A percentile compares a stretch with the other conserved stretches of the same genome.
These are phyloP conservation scores for Ophioninae sp. DNA, from an alignment of 2,888 invertebrate genomes.

Conservation along the genomic window DNA sequence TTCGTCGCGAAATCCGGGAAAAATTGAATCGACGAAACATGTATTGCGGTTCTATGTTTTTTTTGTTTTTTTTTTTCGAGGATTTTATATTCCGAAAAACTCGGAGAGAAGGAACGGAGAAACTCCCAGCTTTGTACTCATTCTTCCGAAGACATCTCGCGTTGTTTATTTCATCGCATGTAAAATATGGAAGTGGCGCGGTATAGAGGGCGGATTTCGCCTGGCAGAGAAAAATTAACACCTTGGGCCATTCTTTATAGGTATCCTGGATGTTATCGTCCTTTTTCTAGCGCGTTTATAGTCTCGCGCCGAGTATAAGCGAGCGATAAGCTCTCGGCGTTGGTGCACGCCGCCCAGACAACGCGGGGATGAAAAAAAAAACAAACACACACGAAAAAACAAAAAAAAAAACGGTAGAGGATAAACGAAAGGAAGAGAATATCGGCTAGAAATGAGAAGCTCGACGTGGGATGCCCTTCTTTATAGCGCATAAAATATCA, in stretches of 20 bases:
- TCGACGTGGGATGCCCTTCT: constrained; percentile 33
- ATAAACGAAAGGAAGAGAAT: neutral
- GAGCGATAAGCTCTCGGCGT: constrained; percentile 6
- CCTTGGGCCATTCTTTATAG: constrained; percentile 59
- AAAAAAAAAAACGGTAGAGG: neutral
- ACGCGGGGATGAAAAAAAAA: neutral
- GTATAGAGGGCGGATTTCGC: constrained; percentile 9
- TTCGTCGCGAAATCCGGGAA: too few relatives aligned
- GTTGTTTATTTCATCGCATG: neutral
- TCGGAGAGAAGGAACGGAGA: neutral
- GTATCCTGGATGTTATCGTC: constrained; percentile 62
- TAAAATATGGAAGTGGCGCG: neutral
- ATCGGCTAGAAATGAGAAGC: constrained; percentile 29
- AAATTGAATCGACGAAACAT: too few relatives aligned
- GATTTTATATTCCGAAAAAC: too few relatives aligned
- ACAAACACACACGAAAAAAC: constrained; percentile 14
- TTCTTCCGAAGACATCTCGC: neutral
- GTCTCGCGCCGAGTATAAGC: constrained; percentile 4
- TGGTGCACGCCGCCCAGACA: constrained; percentile 7
- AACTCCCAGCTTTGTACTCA: neutral
- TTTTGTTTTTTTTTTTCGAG: too few relatives aligned
- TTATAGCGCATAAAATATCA: constrained; percentile 59
- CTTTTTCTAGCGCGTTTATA: constrained; percentile 21
- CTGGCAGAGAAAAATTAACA: constrained; percentile 42
- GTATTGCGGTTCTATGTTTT: too few relatives aligned